Evolutionary conservation across 2,888 invertebrate species (phyloP).

Genomic region (Pterostichus madidus): DNA sequence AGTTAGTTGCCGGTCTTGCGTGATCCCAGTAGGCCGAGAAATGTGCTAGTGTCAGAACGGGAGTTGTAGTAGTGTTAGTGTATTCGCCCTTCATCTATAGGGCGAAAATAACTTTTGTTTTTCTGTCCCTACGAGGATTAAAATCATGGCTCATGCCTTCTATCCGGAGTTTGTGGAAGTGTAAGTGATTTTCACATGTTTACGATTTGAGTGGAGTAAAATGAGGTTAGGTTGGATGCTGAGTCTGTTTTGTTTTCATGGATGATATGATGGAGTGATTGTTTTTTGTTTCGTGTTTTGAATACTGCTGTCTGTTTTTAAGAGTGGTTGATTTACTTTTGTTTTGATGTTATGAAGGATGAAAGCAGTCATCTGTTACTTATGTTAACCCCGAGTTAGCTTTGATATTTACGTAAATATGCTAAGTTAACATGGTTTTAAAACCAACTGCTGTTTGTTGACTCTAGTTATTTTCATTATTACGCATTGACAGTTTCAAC

Average conservation of each 20-base stretch:
- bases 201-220: background rate
- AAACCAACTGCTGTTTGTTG: background rate
- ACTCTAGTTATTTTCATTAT: background rate
- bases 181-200: constrained; percentile 51
- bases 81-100: background rate
- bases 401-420: constrained; percentile 12
- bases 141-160: constrained; percentile 56
- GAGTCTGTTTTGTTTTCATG: constrained; percentile 1
- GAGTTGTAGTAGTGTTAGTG: constrained; percentile 18
- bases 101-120: constrained; percentile 37
- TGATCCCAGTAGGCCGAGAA: constrained; percentile 11
- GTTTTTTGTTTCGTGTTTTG: constrained; percentile 9
- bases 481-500: constrained; percentile 12
- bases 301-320: constrained; percentile 9
- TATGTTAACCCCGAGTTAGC: constrained; percentile 7
- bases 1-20: constrained; percentile 19
- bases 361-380: constrained; percentile 51
- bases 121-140: constrained; percentile 50
- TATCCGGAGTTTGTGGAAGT: constrained; percentile 52
- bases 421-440: constrained; percentile 21
- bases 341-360: constrained; percentile 19
- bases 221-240: too few species aligned
- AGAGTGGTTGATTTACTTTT: constrained; percentile 27
- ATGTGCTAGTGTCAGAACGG: constrained; percentile 30
- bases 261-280: background rate